Evolutionary conservation across 2,888 invertebrate species (phyloP), one percentile per base, ranked within the genome.

Genomic region (Dryadula phaetusa): DNA sequence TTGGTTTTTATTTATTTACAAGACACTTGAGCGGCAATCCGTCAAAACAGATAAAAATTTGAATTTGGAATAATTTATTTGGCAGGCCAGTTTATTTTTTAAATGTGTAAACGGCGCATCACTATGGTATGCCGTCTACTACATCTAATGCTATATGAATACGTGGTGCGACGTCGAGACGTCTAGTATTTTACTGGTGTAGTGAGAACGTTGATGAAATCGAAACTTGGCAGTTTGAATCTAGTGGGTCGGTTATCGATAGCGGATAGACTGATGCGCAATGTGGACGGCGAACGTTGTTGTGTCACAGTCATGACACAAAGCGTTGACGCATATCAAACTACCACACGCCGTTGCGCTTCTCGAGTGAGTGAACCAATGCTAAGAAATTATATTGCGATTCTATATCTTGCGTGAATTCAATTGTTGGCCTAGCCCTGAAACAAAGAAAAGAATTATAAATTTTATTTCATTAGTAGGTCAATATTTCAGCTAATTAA

Each of bases 171-270:
- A 74, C 77, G 77, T 86, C 83, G 87, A 88, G 85, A 87, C 84
- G 86, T 84, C 83, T 84, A 5, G n/a, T 40, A 37, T 37, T 54
- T 37, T 37, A 84, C 85, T 79, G 74, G 81, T 70, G 69, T 62
- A 73, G 77, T 75, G 81, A 85, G 85, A 83, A 84, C 82, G 84
- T 66, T 76, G 80, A 83, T 83, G 84, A 88, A 88, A 89, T 82
- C 79, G 85, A 88, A 87, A 85, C 86, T 89, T 86, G 86, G 86
- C 86, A 80, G 79, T 79, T 73, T 74, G 78, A 67, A 79, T 79
- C 83, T 82, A 84, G 83, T 80, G 83, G 84, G 84, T 86, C 84
- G 86, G 88, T 85, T 88, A 85, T 85, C 83, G 84, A 77, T 79
- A 75, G 74, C 85, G 83, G 84, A 77, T 79, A 75, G 74, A 76